Evolutionary conservation across 1,140 invertebrate species (phyloP), one percentile per base, ranked within the genome.

Genomic region (Kradibia gibbosae): DNA sequence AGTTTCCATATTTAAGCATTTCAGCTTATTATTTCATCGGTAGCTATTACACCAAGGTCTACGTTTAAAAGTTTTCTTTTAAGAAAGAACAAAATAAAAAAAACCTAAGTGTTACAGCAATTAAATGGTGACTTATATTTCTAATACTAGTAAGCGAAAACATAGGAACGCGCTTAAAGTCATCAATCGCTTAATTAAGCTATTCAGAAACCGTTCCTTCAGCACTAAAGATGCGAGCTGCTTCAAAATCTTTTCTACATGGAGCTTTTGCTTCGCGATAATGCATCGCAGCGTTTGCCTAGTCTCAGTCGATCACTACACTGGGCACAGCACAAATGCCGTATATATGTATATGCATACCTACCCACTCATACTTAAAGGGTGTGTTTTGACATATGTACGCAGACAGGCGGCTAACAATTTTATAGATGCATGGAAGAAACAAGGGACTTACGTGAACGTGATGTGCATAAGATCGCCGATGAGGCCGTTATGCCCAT

Each of bases 401-500:
- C 3, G 10, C 15, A 31, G 1, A 15, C 8, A n/a, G 8, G 31
- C 62, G 10, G 8, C n/a, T n/a, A n/a, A n/a, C n/a, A n/a, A n/a
- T n/a, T n/a, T 31, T 8, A 50, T 11, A 71, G 1, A 71, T 50
- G 22, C 3, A 17, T 1, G 39, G 28, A 15, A 11, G 50, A 25
- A 55, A 4, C 10, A 34, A 36, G 48, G 25, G 25, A 81, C 80
- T 89, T 85, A 89, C 87, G 84, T 87, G 78, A 91, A 86, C 48
- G 88, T 67, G 82, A 91, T 88, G 71, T 85, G 85, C 76, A 89
- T 78, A 53, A 89, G 72, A 84, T 88, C 87, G 57, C 87, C 89
- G 39, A 89, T 62, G 5, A 89, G 85, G 57, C 89, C 89, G 84
- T 89, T 89, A 82, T 86, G 85, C 48, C 78, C 62, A 85, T 81